phyloP scores from a whole-genome alignment of 2,797 vertebrate genomes.

The Sebastes miniatus region DNA sequence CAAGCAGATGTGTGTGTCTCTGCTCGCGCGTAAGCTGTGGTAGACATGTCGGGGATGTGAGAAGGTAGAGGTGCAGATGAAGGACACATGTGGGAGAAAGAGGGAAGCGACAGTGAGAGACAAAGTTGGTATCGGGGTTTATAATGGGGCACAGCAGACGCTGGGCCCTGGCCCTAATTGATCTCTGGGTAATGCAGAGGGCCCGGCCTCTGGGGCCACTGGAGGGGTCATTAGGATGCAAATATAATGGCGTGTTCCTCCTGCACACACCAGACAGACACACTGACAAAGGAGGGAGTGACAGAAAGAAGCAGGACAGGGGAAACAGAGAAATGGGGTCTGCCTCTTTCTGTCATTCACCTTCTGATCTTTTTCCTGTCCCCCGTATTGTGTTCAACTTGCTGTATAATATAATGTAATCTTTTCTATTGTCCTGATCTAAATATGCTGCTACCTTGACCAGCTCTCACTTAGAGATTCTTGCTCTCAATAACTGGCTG shows the following conservation, averaged over 20 bases:
- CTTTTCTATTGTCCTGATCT: conserved; percentile 6
- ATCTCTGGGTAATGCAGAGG: conserved; percentile 83
- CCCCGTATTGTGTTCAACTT: neutral
- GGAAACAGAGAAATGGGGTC: conserved; percentile 19
- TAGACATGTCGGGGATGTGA: conserved; percentile 37
- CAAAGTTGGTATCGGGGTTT: conserved; percentile 53
- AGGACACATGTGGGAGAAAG: conserved; percentile 56
- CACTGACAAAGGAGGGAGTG: conserved; percentile 38
- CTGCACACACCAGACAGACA: conserved; percentile 55
- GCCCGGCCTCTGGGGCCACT: conserved; percentile 79
- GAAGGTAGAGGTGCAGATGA: conserved; percentile 40
- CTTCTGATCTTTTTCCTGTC: conserved; percentile 31
- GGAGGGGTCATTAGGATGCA: conserved; percentile 85
- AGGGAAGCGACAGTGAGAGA: conserved; percentile 43
- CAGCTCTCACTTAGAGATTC: neutral
- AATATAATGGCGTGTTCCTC: conserved; percentile 77
- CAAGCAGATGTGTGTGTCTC: neutral
- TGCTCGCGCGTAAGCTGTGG: conserved; percentile 4
- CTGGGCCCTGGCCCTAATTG: conserved; percentile 80
- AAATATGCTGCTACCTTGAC: neutral
- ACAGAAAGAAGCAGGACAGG: conserved; percentile 46
- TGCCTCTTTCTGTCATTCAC: conserved; percentile 46
- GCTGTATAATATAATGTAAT: conserved; percentile 9
- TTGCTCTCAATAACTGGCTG: neutral
- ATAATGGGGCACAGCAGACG: conserved; percentile 69